These are phyloP conservation scores for Ophonus ardosiacus DNA, from an alignment of 2,888 invertebrate species.

Conservation along the genomic window DNA sequence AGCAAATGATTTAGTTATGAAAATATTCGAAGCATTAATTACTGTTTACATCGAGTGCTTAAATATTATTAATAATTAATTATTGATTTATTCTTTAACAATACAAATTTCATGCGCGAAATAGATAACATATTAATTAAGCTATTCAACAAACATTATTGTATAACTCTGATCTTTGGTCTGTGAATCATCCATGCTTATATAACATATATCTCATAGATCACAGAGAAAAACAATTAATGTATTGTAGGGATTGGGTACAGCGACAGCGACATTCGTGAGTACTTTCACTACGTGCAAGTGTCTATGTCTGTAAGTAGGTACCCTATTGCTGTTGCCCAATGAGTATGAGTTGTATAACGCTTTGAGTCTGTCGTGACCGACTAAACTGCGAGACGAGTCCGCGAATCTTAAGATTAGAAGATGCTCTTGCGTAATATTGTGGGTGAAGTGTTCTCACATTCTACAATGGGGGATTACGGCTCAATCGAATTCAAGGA, in stretches of 20 bases:
- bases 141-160: slow-evolving; percentile 10
- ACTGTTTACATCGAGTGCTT: neutral
- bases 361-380: slow-evolving; percentile 58
- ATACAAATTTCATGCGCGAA: neutral
- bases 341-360: slow-evolving; percentile 60
- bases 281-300: slow-evolving; percentile 57
- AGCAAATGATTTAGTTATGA: slow-evolving; percentile 15
- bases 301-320: too few species aligned
- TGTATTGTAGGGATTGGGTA: neutral
- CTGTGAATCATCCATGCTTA: neutral
- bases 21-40: slow-evolving; percentile 2
- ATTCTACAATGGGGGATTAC: too few species aligned
- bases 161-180: neutral
- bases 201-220: slow-evolving; percentile 12
- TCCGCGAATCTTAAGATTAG: slow-evolving; percentile 1
- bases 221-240: slow-evolving; percentile 21
- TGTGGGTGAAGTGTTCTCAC: slow-evolving; percentile 1
- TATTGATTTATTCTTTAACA: neutral
- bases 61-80: slow-evolving; percentile 19
- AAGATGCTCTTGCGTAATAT: slow-evolving; percentile 1
- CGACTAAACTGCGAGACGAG: slow-evolving; percentile 15
- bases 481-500: too few species aligned
- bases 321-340: slow-evolving; percentile 41
- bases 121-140: slow-evolving; percentile 6
- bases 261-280: slow-evolving; percentile 10